Evolutionary conservation across 2,797 vertebrate genomes (phyloP), one percentile per base, ranked within the genome.

Genomic region (Harpagifer antarcticus): DNA sequence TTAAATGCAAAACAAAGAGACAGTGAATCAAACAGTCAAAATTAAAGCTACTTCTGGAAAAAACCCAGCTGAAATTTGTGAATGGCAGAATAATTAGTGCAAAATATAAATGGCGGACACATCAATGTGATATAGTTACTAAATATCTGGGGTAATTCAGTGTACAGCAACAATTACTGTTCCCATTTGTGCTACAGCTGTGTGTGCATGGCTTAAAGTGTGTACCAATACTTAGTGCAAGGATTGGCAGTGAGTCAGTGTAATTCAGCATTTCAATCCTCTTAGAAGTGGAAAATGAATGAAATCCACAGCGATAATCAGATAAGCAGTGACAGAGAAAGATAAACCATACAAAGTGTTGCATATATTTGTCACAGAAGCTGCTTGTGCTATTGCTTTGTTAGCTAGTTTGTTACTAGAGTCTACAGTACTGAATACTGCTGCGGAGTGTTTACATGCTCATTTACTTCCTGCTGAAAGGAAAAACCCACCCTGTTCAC

Each of bases 161-260:
- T 55, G 49, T 33, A 9, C 55, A 68, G 64, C 70, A 37, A 19
- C 49, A 0, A 40, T 27, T 9, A 57, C 57, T 57, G 57, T 43
- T 47, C 54, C 49, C 57, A 42, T 74, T 74, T 12, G n/a, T 58
- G 76, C 72, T 72, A 61, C 80, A 79, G 68, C 60, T 72, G 73
- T 19, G 9, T 61, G 7, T 33, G 17, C 58, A 20, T 72, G 68
- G 47, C 49, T 86, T 72, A 59, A 55, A 33, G 45, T 52, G 19
- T 33, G 40, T 52, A 64, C 68, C 19, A 57, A 7, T 13, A 17
- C 54, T 74, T 52, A 79, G 85, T 84, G 80, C 74, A 85, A 81
- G 57, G 70, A 50, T 71, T 86, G 84, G 83, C 78, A 82, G 83
- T 78, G 3, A 2, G 23, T 62, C 50, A n/a, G 27, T 64, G 59